Evolutionary conservation across 2,113 vertebrate genomes (phyloP), one percentile per base, ranked within the genome.

Genomic region (Hippocampus zosterae): DNA sequence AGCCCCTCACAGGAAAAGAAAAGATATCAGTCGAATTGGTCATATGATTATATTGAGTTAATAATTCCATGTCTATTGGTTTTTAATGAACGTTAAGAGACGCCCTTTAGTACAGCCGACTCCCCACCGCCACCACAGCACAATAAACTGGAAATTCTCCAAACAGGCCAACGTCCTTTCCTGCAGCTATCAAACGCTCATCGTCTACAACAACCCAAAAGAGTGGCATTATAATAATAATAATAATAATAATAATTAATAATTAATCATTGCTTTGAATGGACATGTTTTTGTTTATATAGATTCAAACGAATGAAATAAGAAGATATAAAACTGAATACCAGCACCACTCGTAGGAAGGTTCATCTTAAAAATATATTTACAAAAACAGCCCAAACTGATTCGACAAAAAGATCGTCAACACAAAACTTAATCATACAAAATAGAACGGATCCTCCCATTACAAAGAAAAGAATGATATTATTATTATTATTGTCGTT

Each of bases 91-190:
- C 19, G 33, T 41, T 74, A 13, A 55, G 52, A 75, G 55, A 71
- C 57, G 15, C 65, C 40, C 52, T 73, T 25, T 77, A 65, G 65
- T 68, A 29, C 60, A 37, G 33, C 33, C 33, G 33, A 37, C 66
- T 80, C 64, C 25, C 23, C 11, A 10, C 8, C 15, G 11, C 9
- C 8, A 9, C 9, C 53, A 19, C 18, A 21, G n/a, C 81, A 53
- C 70, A 78, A 59, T 71, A 67, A 75, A 73, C 74, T 83, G 83
- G 73, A 84, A 74, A 76, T 25, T 46, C 56, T 84, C 72, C 80
- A 78, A 84, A 72, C 71, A 85, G 83, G 84, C 83, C 77, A 72
- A 13, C 42, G 72, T 79, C 50, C 65, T 68, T 50, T 53, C 56
- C 42, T 67, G 6, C 68, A 57, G 67, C 71, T 56, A 60, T 53